These are phyloP conservation scores for Aradus depressus DNA, from an alignment of 2,888 invertebrate genomes.

Conservation along the genomic window DNA sequence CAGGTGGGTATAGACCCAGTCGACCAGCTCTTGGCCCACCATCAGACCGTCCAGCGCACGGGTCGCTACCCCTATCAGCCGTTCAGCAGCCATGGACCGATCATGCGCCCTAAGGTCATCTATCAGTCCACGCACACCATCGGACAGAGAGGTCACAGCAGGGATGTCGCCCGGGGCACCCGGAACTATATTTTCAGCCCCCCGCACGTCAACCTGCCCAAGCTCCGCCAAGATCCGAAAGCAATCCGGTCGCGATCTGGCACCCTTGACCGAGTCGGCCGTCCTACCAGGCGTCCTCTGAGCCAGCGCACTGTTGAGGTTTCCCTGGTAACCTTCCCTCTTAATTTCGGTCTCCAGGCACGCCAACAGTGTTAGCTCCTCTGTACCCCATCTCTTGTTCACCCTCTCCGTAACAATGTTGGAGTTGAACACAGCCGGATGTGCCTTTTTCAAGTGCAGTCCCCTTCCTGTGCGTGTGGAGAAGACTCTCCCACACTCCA, in stretches of 20 bases:
- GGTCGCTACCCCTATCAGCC: too few relatives aligned
- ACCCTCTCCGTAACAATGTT: neutral
- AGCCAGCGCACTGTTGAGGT: neutral
- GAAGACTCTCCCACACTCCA: neutral
- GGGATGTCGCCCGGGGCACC: too few relatives aligned
- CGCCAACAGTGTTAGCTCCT: neutral
- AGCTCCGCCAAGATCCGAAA: too few relatives aligned
- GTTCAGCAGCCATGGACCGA: too few relatives aligned
- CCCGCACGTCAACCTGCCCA: neutral
- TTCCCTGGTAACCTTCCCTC: neutral
- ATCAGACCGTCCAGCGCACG: too few relatives aligned
- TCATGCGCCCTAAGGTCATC: too few relatives aligned
- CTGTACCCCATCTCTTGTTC: neutral
- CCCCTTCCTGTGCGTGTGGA: neutral
- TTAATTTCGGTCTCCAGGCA: neutral
- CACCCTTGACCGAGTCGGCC: neutral
- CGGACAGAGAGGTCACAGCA: too few relatives aligned
- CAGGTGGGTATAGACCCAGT: too few relatives aligned
- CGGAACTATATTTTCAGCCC: neutral
- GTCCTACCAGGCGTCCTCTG: neutral
- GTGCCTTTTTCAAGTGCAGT: neutral
- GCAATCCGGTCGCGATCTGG: neutral
- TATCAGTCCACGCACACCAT: too few relatives aligned
- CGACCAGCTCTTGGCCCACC: too few relatives aligned
- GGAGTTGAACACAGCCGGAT: neutral